Evolutionary conservation across 2,113 vertebrate genomes (phyloP).

Genomic region (Platysteira castanea): DNA sequence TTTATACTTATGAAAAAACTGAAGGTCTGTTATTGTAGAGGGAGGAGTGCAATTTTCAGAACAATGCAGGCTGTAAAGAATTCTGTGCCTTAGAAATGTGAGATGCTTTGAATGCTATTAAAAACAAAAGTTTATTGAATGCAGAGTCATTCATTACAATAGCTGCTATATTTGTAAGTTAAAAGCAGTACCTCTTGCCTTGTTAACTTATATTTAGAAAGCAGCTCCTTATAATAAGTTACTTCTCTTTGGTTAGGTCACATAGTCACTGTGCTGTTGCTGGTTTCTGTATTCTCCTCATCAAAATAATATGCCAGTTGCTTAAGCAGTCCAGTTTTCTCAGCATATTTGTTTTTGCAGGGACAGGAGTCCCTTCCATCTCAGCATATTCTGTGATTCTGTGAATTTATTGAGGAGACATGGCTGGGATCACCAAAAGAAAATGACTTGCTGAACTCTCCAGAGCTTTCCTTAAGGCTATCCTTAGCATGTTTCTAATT

Average conservation of each 20-base stretch:
- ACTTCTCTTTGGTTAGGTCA: conserved; percentile 8
- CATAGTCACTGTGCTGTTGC: background rate
- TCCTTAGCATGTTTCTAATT: conserved; percentile 50
- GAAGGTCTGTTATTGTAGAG: background rate
- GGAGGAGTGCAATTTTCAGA: background rate
- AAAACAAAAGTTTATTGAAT: background rate
- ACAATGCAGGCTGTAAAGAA: background rate
- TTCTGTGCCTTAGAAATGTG: background rate
- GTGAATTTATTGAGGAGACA: conserved; percentile 50
- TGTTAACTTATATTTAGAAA: background rate
- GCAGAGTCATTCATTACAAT: background rate
- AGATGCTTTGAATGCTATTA: background rate
- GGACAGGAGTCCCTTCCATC: background rate
- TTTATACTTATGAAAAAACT: background rate
- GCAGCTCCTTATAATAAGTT: background rate
- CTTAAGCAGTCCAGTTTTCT: conserved; percentile 34
- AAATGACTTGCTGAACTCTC: conserved; percentile 24
- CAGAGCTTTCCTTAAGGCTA: conserved; percentile 18
- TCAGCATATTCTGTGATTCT: background rate
- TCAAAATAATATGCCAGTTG: conserved; percentile 12
- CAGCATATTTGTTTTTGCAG: background rate
- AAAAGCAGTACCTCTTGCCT: background rate
- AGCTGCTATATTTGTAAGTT: background rate
- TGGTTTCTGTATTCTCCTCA: conserved; percentile 30
- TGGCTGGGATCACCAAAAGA: conserved; percentile 21